A percentile compares a stretch with the other conserved stretches of the same genome.
phyloP scores from a whole-genome alignment of 2,797 vertebrate species.

The Spheniscus humboldti region DNA sequence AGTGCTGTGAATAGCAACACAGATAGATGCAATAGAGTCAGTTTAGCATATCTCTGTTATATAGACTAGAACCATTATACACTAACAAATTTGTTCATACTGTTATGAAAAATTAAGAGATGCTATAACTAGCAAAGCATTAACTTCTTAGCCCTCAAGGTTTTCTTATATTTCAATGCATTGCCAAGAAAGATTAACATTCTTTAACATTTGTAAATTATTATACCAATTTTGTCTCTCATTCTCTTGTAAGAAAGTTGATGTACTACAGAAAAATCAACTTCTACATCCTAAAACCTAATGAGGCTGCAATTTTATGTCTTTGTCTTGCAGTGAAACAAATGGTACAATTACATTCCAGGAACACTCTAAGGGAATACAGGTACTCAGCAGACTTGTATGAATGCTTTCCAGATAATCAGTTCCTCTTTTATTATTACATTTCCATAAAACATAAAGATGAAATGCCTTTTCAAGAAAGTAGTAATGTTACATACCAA shows the following conservation, averaged over 20 bases:
- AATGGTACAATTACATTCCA: neutral
- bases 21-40: neutral
- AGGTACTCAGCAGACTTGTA: neutral
- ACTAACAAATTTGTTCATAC: neutral
- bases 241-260: neutral
- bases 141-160: neutral
- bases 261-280: neutral
- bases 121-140: neutral
- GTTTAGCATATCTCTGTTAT: neutral
- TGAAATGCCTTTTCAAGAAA: neutral
- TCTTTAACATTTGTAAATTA: constrained; percentile 3
- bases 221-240: neutral
- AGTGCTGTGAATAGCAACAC: neutral
- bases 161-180: neutral
- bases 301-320: neutral
- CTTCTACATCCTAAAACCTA: neutral
- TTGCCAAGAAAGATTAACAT: constrained; percentile 5
- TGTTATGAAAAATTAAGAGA: constrained; percentile 28
- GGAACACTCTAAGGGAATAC: neutral
- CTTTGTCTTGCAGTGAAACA: constrained; percentile 1
- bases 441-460: neutral
- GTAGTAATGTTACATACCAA: neutral
- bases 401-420: neutral
- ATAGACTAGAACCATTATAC: neutral
- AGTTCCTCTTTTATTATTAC: neutral